These are phyloP conservation scores for Sinhomidia bicolor DNA, from an alignment of 2,888 invertebrate species.

Conservation along the genomic window DNA sequence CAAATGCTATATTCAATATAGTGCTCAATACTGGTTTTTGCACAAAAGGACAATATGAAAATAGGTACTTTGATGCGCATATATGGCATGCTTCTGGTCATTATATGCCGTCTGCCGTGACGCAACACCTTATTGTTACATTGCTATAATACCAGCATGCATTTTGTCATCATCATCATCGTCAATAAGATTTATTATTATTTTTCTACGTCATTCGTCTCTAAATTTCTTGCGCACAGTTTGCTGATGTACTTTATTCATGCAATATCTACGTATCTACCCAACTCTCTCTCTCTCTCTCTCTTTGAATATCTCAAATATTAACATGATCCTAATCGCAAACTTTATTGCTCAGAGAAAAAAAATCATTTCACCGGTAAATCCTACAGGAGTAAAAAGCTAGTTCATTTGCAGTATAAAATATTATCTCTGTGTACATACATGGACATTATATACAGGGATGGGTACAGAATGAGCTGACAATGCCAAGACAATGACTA, in stretches of 20 bases:
- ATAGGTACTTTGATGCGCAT: not conserved
- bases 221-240: not conserved
- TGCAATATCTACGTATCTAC: too few species aligned
- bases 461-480: too few species aligned
- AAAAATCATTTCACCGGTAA: too few species aligned
- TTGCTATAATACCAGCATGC: not conserved
- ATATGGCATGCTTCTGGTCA: not conserved
- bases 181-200: not conserved
- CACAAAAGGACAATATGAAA: conserved; percentile 12
- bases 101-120: not conserved
- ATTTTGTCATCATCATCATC: not conserved
- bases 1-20: not conserved
- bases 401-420: too few species aligned
- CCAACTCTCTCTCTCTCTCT: too few species aligned
- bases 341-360: too few species aligned
- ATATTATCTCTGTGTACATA: too few species aligned
- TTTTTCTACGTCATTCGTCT: not conserved
- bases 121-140: not conserved
- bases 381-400: too few species aligned
- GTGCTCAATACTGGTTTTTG: not conserved
- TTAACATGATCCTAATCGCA: too few species aligned
- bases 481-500: too few species aligned
- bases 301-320: too few species aligned
- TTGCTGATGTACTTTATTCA: not conserved
- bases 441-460: too few species aligned